phyloP scores from a whole-genome alignment of 2,888 invertebrate species.

The Drosophila tanythrix region DNA sequence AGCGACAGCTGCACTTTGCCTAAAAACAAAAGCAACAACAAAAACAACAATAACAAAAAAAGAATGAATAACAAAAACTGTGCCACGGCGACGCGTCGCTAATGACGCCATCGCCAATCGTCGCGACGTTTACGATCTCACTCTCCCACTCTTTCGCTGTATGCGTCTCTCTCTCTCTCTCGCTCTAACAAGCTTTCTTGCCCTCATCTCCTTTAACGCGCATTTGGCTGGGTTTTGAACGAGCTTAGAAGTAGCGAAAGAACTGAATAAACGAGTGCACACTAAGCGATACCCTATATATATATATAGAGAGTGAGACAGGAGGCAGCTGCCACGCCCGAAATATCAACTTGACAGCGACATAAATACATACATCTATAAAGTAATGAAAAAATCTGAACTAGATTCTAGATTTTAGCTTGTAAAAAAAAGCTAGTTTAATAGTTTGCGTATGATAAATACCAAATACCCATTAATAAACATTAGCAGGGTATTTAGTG shows the following conservation, averaged over 20 bases:
- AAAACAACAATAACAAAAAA: not conserved
- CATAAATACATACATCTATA: not conserved
- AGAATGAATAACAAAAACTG: conserved; percentile 45
- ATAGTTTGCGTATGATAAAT: not conserved
- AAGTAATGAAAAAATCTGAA: not conserved
- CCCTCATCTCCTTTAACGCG: conserved; percentile 53
- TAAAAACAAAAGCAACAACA: conserved; percentile 2
- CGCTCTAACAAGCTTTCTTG: conserved; percentile 5
- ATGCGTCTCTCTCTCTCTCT: conserved; percentile 1
- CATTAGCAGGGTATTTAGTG: conserved; percentile 21
- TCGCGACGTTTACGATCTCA: conserved; percentile 55
- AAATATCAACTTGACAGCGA: not conserved
- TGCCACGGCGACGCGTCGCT: conserved; percentile 61
- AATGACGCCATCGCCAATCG: conserved; percentile 67
- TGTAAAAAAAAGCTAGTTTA: not conserved
- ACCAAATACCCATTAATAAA: not conserved
- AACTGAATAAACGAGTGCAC: not conserved
- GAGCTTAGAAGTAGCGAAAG: conserved; percentile 23
- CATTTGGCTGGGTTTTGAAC: conserved; percentile 27
- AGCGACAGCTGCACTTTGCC: conserved; percentile 58
- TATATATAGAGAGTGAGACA: not conserved
- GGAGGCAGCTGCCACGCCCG: not conserved
- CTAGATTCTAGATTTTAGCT: not conserved
- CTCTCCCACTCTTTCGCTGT: conserved; percentile 13
- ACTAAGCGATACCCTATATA: conserved; percentile 1